Evolutionary conservation across 2,888 invertebrate genomes (phyloP), one percentile per base, ranked within the genome.

Genomic region (Melinaea marsaeus): DNA sequence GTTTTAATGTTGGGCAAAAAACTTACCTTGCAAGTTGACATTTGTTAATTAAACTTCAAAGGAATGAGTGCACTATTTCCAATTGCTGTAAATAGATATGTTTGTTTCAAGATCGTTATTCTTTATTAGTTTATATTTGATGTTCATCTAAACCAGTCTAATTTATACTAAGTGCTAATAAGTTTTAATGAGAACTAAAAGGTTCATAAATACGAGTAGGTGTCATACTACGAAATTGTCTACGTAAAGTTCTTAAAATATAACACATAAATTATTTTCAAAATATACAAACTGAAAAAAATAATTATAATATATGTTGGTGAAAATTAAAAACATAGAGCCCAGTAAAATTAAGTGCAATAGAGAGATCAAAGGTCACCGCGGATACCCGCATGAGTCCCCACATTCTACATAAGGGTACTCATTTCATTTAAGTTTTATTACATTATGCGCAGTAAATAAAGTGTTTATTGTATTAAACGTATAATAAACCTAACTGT

Each of bases 1-100:
- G 7, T 6, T 42, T 42, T 42, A 42, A 42, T 42, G 11, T 42
- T 42, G 42, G 9, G 11, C 9, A 42, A 42, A 42, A 9, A 42
- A 11, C 42, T 42, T 42, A 42, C 42, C 42, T 42, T 42, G 6
- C 42, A 9, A 9, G 3, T 11, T 6, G 42, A 42, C 42, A 42
- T 42, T 37, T 9, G 11, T 42, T 42, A 42, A 42, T 9, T 42
- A 11, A 9, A 9, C 9, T 42, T 6, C 69, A 72, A 71, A 72
- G 72, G 72, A 74, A 67, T 70, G 69, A 73, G 76, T 75, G 76
- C 63, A 73, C 70, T 73, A 75, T 69, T 72, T 74, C 76, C 76
- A 77, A 76, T 73, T 71, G 63, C 63, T 55, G 64, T 57, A 67
- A 65, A 65, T 67, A 37, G 35, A 61, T 65, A 51, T 55, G 60